Conservation (phyloP, 30 jellyfish, hydroid and myxozoan species). For the Nemopilema nomurai region DNA sequence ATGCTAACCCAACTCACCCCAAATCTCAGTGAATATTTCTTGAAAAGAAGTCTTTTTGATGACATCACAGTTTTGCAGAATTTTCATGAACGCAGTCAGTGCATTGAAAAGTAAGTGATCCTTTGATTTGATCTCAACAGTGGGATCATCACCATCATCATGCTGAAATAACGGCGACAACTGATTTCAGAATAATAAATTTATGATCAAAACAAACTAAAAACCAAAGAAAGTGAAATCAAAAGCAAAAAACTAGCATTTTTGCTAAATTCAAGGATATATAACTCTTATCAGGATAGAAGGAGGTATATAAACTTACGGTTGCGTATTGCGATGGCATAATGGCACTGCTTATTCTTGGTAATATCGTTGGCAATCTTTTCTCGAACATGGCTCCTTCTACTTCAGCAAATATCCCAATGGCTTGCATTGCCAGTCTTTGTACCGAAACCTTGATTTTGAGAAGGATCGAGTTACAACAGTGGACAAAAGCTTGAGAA, state of each 20-base stretch:
- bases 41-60: slow-evolving; percentile 10
- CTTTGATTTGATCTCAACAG: slow-evolving; percentile 17
- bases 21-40: slow-evolving; percentile 24
- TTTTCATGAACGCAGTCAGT: slow-evolving; percentile 33
- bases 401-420: slow-evolving; percentile 87
- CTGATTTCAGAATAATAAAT: no score
- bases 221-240: no score
- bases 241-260: no score
- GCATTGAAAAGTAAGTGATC: slow-evolving; percentile 53
- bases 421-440: slow-evolving; percentile 63
- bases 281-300: no score
- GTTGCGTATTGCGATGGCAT: slow-evolving; percentile 5
- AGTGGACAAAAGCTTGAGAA: no score
- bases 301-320: neutral
- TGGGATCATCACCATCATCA: slow-evolving; percentile 36
- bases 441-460: slow-evolving; percentile 63
- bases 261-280: no score
- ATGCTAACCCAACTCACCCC: slow-evolving; percentile 21
- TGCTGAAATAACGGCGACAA: neutral
- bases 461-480: no score
- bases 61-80: slow-evolving; percentile 36
- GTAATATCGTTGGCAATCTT: slow-evolving; percentile 47
- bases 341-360: slow-evolving; percentile 31
- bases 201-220: no score
- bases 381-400: slow-evolving; percentile 69